A percentile compares a stretch with the other conserved stretches of the same genome.
Conservation (phyloP, 2,113 vertebrate species). For the Pedetes capensis region DNA sequence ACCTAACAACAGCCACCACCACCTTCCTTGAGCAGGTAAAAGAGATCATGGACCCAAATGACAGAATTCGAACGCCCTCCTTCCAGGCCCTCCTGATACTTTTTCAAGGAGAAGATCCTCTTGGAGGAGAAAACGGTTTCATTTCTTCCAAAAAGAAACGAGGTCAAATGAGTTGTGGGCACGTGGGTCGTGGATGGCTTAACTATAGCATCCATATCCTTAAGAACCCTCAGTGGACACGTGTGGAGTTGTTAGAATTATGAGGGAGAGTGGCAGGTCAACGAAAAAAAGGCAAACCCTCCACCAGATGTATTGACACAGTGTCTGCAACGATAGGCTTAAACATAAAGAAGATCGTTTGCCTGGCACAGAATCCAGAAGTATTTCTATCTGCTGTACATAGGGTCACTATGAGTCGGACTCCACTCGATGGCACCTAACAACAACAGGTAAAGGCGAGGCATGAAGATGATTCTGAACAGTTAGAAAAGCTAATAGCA, state of each 20-base stretch:
- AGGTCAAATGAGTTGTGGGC: neutral
- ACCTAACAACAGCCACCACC: too few species aligned
- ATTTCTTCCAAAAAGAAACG: neutral
- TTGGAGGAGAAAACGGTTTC: neutral
- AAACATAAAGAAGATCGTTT: too few species aligned
- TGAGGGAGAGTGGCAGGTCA: too few species aligned
- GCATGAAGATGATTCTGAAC: neutral
- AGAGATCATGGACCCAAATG: slow-evolving; percentile 44
- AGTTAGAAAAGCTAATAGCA: neutral
- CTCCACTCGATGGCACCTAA: too few species aligned
- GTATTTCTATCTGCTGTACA: too few species aligned
- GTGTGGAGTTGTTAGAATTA: neutral
- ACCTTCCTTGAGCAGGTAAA: slow-evolving; percentile 14
- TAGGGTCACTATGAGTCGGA: too few species aligned
- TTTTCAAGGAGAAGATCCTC: neutral
- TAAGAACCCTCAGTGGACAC: neutral
- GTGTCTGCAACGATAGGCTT: too few species aligned
- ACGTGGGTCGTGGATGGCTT: too few species aligned
- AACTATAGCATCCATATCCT: neutral
- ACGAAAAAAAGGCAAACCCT: too few species aligned
- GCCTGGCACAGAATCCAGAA: too few species aligned
- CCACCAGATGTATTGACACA: too few species aligned
- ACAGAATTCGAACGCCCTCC: neutral
- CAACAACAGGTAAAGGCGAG: neutral
- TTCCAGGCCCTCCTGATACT: neutral